Conservation (phyloP, 2,888 invertebrate genomes). For the Campopleginae sp. region DNA sequence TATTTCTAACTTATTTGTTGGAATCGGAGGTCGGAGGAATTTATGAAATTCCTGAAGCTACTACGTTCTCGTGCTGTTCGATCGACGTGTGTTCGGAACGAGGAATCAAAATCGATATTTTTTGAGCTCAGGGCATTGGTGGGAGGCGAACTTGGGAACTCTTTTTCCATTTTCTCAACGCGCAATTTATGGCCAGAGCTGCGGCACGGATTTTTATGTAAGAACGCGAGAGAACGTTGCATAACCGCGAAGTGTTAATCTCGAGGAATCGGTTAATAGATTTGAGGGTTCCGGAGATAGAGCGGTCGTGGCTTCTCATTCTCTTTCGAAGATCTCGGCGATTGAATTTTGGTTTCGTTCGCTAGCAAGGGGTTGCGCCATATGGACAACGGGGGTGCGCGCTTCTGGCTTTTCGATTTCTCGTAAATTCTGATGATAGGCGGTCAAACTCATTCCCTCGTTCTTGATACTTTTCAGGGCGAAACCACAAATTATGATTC, state of each 20-base stretch:
- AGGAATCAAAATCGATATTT: conserved; percentile 17
- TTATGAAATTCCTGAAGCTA: background rate
- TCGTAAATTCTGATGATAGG: conserved; percentile 36
- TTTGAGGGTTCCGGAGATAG: conserved; percentile 41
- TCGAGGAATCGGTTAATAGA: conserved; percentile 57
- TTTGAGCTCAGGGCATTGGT: background rate
- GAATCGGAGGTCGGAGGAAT: background rate
- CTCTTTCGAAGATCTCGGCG: conserved; percentile 36
- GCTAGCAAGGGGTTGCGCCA: conserved; percentile 70
- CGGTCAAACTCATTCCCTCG: conserved; percentile 17
- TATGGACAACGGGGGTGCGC: conserved; percentile 68
- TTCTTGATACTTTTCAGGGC: conserved; percentile 34
- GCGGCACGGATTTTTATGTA: conserved; percentile 13
- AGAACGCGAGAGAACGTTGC: background rate
- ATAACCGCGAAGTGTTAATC: conserved; percentile 45
- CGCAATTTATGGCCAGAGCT: conserved; percentile 27
- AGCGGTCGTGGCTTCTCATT: conserved; percentile 44
- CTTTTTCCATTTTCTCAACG: conserved; percentile 28
- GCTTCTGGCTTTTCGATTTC: conserved; percentile 38
- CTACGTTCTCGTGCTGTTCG: background rate
- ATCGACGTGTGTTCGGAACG: background rate
- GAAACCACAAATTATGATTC: conserved; percentile 63
- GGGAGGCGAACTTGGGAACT: conserved; percentile 10
- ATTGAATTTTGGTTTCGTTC: conserved; percentile 60
- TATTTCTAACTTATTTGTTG: background rate